Evolutionary conservation across 1,140 invertebrate genomes (phyloP), one percentile per base, ranked within the genome.

Genomic region (Caerostris darwini): DNA sequence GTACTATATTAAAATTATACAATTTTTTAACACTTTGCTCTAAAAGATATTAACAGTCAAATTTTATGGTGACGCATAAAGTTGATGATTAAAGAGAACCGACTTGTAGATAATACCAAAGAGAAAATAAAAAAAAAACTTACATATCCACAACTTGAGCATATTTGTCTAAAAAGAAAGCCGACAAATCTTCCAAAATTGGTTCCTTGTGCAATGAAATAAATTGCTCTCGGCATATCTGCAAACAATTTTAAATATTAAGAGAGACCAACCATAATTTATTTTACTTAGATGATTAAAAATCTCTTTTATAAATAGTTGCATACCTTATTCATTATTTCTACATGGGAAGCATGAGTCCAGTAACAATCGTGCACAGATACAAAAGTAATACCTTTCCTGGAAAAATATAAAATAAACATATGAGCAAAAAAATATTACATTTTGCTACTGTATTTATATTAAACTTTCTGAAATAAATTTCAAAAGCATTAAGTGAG

Each of bases 301-400:
- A 50, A 50, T 12, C 14, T 82, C 10, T 82, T 82, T 82, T 67
- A 67, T 14, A 69, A 89, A 92, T 64, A 50, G 83, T 77, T 95
- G 34, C 92, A 95, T 96, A 98, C 98, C 97, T 97, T 97, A 96
- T 99, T 99, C 99, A 99, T 99, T 50, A 96, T 96, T 91, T 98
- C 97, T 34, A 99, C 98, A 90, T 97, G 97, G 92, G 96, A 97
- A 0, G 99, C 97, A 96, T 99, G 99, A 8, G 99, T 99, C 99
- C 99, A 99, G 96, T 98, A 99, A 96, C 99, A 99, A 96, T 99
- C 99, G 96, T 99, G 99, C 14, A 99, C 99, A 0, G 99, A 99
- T 5, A 98, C 98, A 97, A 99, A 99, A 59, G 98, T 98, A 54
- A 99, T 97, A 3, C 97, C 98, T 50, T 96, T 96, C 58, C 97